A percentile compares a stretch with the other conserved stretches of the same genome.
These are phyloP conservation scores for Phalanger gymnotis DNA, from an alignment of 2,797 vertebrate genomes.

Conservation along the genomic window DNA sequence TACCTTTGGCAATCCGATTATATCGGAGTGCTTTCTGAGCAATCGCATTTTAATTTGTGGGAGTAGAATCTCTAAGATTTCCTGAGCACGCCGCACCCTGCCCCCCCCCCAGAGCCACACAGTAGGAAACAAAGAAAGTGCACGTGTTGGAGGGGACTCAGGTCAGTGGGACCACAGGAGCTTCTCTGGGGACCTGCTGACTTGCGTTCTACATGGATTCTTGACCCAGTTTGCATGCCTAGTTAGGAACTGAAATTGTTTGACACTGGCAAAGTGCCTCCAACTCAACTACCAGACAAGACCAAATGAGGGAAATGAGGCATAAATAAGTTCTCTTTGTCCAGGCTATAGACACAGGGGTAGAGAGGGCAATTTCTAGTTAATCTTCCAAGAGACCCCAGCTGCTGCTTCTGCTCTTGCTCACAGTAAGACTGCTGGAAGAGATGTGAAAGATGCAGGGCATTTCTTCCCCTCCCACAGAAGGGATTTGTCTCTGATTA, in stretches of 20 bases:
- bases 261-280: conserved; percentile 49
- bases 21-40: conserved; percentile 51
- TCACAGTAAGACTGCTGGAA: background rate
- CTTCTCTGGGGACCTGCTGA: background rate
- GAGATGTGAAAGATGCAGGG: background rate
- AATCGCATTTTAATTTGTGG: conserved; percentile 72
- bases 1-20: conserved; percentile 75
- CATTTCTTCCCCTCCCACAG: conserved; percentile 6
- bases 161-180: background rate
- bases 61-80: conserved; percentile 46
- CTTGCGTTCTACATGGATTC: conserved; percentile 13
- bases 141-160: background rate
- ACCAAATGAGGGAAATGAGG: conserved; percentile 23
- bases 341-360: conserved; percentile 39
- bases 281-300: conserved; percentile 29
- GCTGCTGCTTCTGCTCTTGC: conserved; percentile 20
- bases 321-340: conserved; percentile 59
- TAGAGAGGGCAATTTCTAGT: background rate
- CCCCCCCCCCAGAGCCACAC: background rate
- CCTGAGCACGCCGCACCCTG: background rate
- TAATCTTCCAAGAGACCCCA: conserved; percentile 33
- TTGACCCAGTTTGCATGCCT: conserved; percentile 18
- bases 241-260: conserved; percentile 40
- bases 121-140: background rate
- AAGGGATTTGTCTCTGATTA: conserved; percentile 12